Conservation (phyloP, 2,113 vertebrate species). For the Chroicocephalus ridibundus region DNA sequence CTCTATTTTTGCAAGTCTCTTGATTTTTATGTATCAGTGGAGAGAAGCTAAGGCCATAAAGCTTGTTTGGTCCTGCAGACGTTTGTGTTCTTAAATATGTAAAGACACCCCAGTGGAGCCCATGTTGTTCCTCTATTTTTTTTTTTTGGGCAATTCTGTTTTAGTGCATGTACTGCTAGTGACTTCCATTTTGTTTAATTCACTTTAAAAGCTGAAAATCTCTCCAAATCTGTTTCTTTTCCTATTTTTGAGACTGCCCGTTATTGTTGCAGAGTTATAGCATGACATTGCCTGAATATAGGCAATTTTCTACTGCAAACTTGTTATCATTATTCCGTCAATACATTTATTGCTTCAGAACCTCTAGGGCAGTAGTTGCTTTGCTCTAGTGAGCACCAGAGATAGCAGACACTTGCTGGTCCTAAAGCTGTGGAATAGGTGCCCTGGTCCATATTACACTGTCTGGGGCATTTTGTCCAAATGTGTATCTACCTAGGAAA, state of each 20-base stretch:
- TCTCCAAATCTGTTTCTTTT: slow-evolving; percentile 1
- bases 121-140: neutral
- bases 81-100: neutral
- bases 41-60: slow-evolving; percentile 18
- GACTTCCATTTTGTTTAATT: slow-evolving; percentile 37
- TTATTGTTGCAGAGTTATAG: slow-evolving; percentile 49
- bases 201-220: slow-evolving; percentile 25
- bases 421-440: neutral
- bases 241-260: slow-evolving; percentile 5
- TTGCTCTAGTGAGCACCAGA: slow-evolving; percentile 9
- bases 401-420: neutral
- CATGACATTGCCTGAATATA: slow-evolving; percentile 27
- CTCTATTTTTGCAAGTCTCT: neutral
- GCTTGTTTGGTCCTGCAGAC: slow-evolving; percentile 10
- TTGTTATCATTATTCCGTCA: slow-evolving; percentile 39
- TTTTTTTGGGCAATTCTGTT: neutral
- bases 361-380: slow-evolving; percentile 11
- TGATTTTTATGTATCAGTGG: slow-evolving; percentile 30
- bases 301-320: slow-evolving; percentile 56
- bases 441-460: neutral
- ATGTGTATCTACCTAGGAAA: neutral
- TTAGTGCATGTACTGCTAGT: neutral
- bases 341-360: slow-evolving; percentile 54
- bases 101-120: neutral
- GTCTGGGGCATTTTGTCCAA: neutral